Base-by-base conservation (phyloP, 53 echinoderm and acorn worm genomes). In the Patiria pectinifera region DNA sequence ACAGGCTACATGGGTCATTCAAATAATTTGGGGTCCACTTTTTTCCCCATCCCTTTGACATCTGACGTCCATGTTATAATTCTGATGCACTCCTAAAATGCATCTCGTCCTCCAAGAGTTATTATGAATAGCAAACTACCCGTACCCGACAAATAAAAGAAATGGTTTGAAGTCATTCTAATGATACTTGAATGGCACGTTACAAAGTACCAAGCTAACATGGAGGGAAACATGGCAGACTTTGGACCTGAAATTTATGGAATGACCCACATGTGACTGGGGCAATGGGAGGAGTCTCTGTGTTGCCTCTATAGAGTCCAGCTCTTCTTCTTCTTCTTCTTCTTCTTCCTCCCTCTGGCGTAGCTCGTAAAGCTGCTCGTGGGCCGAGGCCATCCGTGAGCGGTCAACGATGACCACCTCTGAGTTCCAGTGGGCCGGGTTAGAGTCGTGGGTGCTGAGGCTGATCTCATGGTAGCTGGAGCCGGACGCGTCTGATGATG, bases 231-330 rank as follows among this genome's bases (percentile, higher is more conserved):
- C 58, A 75, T 71, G 59, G 45, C 46, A 18, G 47, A 75, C 53
- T 53, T 53, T 53, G 53, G 53, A 53, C 53, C 53, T 8, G 5
- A 53, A 53, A 53, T 8, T 53, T 53, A 53, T 53, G 35, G 35
- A 35, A 35, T 35, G 53, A 71, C 78, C 60, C 76, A 87, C 87
- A 59, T 87, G 87, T 78, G 87, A 76, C 76, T 87, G 77, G 48
- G 48, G 71, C 87, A 87, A 18, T 46, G 87, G 87, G 14, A 87
- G 76, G n/a, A 87, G 87, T 77, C 78, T 59, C 62, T 87, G 87
- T 76, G 87, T 43, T 43, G 87, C 77, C 77, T 87, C 87, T 75
- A 49, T 72, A 78, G 59, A 78, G 11, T 87, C 87, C 78, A 87
- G 78, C 78, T 87, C 78, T 48, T 87, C 87, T 59, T 26, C 43